Conservation (phyloP, 2,888 invertebrate species). For the Trichogramma evanescens region DNA sequence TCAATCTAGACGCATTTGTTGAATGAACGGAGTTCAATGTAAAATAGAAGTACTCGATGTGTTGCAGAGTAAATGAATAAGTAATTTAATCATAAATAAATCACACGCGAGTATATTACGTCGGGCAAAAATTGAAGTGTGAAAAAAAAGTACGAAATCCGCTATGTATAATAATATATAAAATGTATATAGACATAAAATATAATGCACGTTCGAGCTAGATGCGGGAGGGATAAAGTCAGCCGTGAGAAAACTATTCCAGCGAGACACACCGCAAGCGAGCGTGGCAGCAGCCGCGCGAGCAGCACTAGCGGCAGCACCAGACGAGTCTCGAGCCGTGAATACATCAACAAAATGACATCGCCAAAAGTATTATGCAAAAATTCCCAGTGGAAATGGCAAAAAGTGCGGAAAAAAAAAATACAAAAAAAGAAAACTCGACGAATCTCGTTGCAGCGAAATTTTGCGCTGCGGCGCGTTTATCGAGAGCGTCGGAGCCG, state of each 20-base stretch:
- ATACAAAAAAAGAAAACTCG: too few relatives aligned
- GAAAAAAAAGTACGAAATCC: neutral
- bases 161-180: slow-evolving; percentile 11
- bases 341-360: neutral
- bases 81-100: too few relatives aligned
- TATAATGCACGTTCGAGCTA: neutral
- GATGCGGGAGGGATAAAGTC: neutral
- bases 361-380: neutral
- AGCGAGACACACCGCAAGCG: neutral
- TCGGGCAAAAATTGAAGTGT: neutral
- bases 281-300: neutral
- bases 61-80: too few relatives aligned
- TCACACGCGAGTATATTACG: neutral
- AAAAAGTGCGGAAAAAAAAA: too few relatives aligned
- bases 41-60: too few relatives aligned
- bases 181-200: neutral
- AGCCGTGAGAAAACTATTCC: slow-evolving; percentile 3
- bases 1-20: too few relatives aligned
- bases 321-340: neutral
- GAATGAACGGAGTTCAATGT: too few relatives aligned
- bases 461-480: too few relatives aligned
- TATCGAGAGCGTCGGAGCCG: too few relatives aligned
- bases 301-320: neutral
- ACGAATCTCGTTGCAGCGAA: too few relatives aligned
- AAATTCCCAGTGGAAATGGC: too few relatives aligned